phyloP scores from a whole-genome alignment of 2,888 invertebrate genomes.

The Monochamus alternatus region DNA sequence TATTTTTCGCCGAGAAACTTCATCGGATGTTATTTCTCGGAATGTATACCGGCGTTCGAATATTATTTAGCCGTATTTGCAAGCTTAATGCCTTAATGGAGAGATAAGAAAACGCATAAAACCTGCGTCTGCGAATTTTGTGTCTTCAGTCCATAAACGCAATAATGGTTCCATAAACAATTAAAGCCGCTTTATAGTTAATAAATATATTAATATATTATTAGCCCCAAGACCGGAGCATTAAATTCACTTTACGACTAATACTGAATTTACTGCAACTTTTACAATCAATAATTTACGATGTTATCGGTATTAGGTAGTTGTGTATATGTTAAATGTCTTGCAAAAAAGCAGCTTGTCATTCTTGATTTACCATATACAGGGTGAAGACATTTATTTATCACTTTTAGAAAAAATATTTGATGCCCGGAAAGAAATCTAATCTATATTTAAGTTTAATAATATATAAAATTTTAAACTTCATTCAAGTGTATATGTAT shows the following conservation, averaged over 20 bases:
- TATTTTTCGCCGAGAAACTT: background rate
- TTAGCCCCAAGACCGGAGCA: conserved; percentile 29
- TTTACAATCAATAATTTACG: conserved; percentile 33
- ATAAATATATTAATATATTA: conserved; percentile 40
- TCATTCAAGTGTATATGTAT: no score
- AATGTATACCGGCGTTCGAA: background rate
- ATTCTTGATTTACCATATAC: no score
- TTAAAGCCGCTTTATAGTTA: conserved; percentile 40
- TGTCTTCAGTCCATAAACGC: conserved; percentile 33
- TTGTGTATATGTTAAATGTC: background rate
- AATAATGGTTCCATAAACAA: conserved; percentile 38
- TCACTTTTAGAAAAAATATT: no score
- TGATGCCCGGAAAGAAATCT: no score
- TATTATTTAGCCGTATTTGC: background rate
- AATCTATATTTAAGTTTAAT: background rate
- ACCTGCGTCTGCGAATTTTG: conserved; percentile 10
- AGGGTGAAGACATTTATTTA: no score
- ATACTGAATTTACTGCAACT: conserved; percentile 36
- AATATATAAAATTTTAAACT: no score
- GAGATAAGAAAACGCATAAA: conserved; percentile 23
- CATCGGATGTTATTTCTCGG: background rate
- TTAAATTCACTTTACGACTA: conserved; percentile 35
- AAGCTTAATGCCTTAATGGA: background rate
- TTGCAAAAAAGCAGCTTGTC: background rate
- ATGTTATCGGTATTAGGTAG: conserved; percentile 23